Percentiles rank a stretch among this genome's conserved stretches.
Evolutionary conservation across 2,113 vertebrate species (phyloP).

Genomic region (Nyctereutes procyonoides): DNA sequence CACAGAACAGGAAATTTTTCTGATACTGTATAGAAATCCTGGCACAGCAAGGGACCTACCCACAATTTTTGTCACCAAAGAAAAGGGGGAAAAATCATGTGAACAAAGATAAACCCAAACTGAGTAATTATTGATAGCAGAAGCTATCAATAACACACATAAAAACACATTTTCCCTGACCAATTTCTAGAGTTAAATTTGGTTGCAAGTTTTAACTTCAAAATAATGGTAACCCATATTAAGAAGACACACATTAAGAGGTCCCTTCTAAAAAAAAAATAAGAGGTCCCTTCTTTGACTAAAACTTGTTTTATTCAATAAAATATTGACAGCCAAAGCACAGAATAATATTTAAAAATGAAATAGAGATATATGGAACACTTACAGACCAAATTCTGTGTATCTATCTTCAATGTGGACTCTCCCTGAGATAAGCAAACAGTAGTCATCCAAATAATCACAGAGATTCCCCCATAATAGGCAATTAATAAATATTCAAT

Average conservation of each 20-base stretch:
- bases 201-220: conserved; percentile 41
- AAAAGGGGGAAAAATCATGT: conserved; percentile 25
- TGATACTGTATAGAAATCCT: conserved; percentile 16
- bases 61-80: conserved; percentile 22
- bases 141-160: background rate
- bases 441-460: background rate
- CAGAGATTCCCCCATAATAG: background rate
- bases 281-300: too few species aligned
- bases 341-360: conserved; percentile 41
- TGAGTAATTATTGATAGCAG: conserved; percentile 36
- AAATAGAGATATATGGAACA: background rate
- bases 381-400: background rate
- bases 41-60: background rate
- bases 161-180: background rate
- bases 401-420: background rate
- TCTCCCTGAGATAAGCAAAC: background rate
- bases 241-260: background rate
- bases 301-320: conserved; percentile 23
- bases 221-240: background rate
- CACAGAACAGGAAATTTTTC: conserved; percentile 36
- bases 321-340: background rate
- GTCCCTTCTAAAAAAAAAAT: too few species aligned
- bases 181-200: background rate
- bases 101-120: conserved; percentile 11
- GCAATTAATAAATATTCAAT: conserved; percentile 20